Evolutionary conservation across 2,113 vertebrate species (phyloP).

Genomic region (Mungos mungo): DNA sequence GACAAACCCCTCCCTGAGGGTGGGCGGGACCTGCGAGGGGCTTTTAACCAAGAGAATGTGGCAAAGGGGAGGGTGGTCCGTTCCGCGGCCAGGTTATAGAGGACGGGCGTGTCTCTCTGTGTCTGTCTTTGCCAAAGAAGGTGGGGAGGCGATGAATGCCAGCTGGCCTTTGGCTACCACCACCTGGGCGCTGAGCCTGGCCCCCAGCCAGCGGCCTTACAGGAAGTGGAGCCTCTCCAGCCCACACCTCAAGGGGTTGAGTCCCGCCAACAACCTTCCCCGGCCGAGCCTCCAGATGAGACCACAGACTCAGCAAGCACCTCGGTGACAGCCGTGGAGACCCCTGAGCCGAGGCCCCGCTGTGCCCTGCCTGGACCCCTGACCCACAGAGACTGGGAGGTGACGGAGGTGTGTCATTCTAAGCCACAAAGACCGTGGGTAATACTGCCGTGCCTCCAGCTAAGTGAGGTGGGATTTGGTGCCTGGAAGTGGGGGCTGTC

Average conservation of each 20-base stretch:
- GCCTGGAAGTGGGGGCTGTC: rapidly evolving
- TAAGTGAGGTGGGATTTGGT: rapidly evolving
- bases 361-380: neutral
- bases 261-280: neutral
- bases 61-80: no score
- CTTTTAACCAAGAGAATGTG: neutral
- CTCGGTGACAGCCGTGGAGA: neutral
- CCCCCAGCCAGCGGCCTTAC: neutral
- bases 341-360: neutral
- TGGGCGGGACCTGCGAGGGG: neutral
- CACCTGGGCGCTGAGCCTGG: neutral
- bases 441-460: rapidly evolving
- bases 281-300: neutral
- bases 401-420: rapidly evolving
- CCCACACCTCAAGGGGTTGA: neutral
- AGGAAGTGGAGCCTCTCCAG: no score
- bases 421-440: rapidly evolving
- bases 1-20: neutral
- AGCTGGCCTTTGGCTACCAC: neutral
- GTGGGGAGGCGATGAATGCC: no score
- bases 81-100: rapidly evolving
- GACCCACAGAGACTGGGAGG: neutral
- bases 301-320: neutral
- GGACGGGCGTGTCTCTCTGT: no score
- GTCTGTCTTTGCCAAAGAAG: neutral